Evolutionary conservation across 2,888 invertebrate genomes (phyloP).

Genomic region (Leptogaster cylindrica): DNA sequence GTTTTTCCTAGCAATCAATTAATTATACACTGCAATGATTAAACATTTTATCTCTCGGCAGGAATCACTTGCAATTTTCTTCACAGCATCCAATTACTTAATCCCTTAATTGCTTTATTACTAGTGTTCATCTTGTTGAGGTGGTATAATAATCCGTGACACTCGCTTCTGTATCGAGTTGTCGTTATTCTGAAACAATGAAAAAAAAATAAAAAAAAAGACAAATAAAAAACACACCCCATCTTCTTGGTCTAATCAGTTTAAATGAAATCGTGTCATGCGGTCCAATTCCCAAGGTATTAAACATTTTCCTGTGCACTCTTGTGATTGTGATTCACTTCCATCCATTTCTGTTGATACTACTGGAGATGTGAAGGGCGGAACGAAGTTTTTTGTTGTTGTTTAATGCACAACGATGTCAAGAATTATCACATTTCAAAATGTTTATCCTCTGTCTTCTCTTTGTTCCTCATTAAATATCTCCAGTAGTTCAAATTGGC

Average conservation of each 20-base stretch:
- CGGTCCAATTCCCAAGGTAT: slow-evolving; percentile 27
- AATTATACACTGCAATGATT: too few relatives aligned
- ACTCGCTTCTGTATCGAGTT: not conserved
- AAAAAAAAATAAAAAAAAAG: too few relatives aligned
- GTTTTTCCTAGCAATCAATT: too few relatives aligned
- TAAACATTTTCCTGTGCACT: not conserved
- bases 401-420: slow-evolving; percentile 11
- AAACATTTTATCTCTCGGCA: not conserved
- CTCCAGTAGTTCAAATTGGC: too few relatives aligned
- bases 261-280: slow-evolving; percentile 34
- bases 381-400: too few relatives aligned
- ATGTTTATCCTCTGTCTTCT: too few relatives aligned
- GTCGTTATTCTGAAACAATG: too few relatives aligned
- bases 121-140: slow-evolving; percentile 4
- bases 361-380: not conserved
- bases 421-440: slow-evolving; percentile 10
- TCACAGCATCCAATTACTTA: slow-evolving; percentile 16
- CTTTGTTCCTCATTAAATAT: too few relatives aligned
- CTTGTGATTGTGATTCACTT: not conserved
- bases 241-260: slow-evolving; percentile 21
- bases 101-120: slow-evolving; percentile 33
- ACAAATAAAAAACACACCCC: too few relatives aligned
- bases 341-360: too few relatives aligned
- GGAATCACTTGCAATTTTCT: not conserved
- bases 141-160: slow-evolving; percentile 24